Percentiles rank a stretch among this genome's conserved stretches.
phyloP scores from a whole-genome alignment of 2,797 vertebrate species.

The Dallia pectoralis region DNA sequence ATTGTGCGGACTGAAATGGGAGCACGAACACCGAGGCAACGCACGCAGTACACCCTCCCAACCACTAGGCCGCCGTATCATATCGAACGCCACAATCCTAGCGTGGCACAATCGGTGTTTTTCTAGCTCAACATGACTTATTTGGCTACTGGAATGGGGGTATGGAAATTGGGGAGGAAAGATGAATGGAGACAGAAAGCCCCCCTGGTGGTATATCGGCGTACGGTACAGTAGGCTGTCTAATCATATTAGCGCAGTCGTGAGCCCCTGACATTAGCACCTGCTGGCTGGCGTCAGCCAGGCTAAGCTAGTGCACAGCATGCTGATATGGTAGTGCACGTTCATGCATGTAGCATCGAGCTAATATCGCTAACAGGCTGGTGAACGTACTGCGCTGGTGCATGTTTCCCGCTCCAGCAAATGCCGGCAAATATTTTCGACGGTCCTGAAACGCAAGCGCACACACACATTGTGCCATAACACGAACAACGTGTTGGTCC shows the following conservation, averaged over 20 bases:
- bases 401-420: constrained; percentile 56
- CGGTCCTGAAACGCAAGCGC: constrained; percentile 76
- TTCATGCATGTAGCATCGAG: no score
- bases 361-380: constrained; percentile 62
- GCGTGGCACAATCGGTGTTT: no score
- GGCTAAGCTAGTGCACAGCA: no score
- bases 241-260: constrained; percentile 70
- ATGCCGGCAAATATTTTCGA: constrained; percentile 68
- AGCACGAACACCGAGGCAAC: no score
- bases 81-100: no score
- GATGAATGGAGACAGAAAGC: constrained; percentile 13
- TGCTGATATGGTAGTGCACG: no score
- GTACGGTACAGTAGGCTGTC: constrained; percentile 2
- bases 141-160: constrained; percentile 1
- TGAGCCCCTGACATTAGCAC: constrained; percentile 52
- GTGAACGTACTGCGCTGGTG: constrained; percentile 67
- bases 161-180: not conserved
- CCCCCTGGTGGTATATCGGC: not conserved
- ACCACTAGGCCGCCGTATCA: no score
- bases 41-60: no score
- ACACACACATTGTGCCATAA: no score
- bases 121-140: not conserved
- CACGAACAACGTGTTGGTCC: no score
- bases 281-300: constrained; percentile 52
- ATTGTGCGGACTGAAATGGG: no score